Evolutionary conservation across 35 echinoderm and acorn worm genomes (phyloP).

Genomic region (Acanthaster planci): DNA sequence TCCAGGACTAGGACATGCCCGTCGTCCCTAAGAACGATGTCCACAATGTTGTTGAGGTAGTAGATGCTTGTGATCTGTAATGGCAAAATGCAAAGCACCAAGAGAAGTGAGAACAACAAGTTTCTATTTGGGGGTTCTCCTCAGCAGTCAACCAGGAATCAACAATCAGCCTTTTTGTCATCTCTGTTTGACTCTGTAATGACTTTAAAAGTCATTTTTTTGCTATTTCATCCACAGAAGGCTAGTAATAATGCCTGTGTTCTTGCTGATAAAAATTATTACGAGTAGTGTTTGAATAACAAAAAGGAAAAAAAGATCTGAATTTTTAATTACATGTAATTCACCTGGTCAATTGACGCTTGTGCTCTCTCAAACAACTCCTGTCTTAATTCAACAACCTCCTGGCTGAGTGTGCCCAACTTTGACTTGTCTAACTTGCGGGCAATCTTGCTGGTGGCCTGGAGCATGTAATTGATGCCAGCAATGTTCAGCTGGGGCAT

Average conservation of each 20-base stretch:
- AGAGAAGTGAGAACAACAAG: no score
- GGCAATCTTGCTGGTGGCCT: conserved; percentile 53
- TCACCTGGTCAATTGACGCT: conserved; percentile 13
- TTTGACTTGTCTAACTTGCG: conserved; percentile 22
- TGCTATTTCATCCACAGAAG: no score
- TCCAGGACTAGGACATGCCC: conserved; percentile 53
- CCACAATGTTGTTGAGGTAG: conserved; percentile 64
- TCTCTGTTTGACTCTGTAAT: no score
- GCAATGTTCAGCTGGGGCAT: conserved; percentile 68
- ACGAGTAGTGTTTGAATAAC: no score
- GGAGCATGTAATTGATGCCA: conserved; percentile 61
- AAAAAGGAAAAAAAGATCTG: no score
- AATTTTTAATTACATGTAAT: neutral
- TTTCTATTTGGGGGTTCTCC: no score
- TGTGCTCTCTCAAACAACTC: conserved; percentile 21
- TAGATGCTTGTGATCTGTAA: conserved; percentile 62
- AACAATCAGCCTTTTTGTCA: no score
- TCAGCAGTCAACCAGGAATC: no score
- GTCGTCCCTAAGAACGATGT: conserved; percentile 57
- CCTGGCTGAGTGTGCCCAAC: neutral
- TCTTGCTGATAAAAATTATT: no score
- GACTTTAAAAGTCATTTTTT: no score
- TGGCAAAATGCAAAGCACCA: no score
- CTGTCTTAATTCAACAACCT: conserved; percentile 1
- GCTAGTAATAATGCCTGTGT: no score